These are phyloP conservation scores for Cottoperca gobio DNA, from an alignment of 2,797 vertebrate species.

Conservation along the genomic window DNA sequence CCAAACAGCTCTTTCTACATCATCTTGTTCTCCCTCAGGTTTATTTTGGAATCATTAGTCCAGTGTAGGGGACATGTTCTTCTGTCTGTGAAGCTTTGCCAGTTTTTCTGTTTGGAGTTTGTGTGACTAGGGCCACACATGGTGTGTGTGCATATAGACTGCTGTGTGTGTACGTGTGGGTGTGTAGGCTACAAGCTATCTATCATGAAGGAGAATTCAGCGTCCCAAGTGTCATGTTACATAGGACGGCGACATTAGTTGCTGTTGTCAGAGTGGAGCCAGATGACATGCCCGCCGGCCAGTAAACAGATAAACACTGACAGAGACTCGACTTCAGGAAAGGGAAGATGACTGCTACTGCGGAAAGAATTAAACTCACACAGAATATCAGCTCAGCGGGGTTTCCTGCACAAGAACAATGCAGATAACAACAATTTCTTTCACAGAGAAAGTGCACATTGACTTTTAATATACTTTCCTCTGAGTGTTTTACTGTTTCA, in stretches of 20 bases:
- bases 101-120: slow-evolving; percentile 14
- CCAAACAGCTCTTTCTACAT: slow-evolving; percentile 31
- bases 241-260: slow-evolving; percentile 27
- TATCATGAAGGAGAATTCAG: slow-evolving; percentile 21
- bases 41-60: slow-evolving; percentile 49
- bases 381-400: neutral
- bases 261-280: slow-evolving; percentile 43
- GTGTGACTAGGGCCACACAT: neutral
- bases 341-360: neutral
- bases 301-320: slow-evolving; percentile 49
- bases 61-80: slow-evolving; percentile 18
- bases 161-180: slow-evolving; percentile 11
- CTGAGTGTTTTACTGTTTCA: slow-evolving; percentile 11
- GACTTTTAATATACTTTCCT: slow-evolving; percentile 7
- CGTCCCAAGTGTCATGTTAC: slow-evolving; percentile 48
- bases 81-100: slow-evolving; percentile 21
- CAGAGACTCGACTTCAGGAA: slow-evolving; percentile 17
- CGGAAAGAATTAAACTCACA: neutral
- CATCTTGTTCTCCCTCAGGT: slow-evolving; percentile 37
- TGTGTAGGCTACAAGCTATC: slow-evolving; percentile 40
- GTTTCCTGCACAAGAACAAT: neutral
- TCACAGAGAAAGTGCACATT: neutral
- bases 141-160: neutral
- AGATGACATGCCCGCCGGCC: slow-evolving; percentile 29
- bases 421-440: neutral